Evolutionary conservation across 2,888 invertebrate genomes (phyloP).

Genomic region (Himalopsyche japonica): DNA sequence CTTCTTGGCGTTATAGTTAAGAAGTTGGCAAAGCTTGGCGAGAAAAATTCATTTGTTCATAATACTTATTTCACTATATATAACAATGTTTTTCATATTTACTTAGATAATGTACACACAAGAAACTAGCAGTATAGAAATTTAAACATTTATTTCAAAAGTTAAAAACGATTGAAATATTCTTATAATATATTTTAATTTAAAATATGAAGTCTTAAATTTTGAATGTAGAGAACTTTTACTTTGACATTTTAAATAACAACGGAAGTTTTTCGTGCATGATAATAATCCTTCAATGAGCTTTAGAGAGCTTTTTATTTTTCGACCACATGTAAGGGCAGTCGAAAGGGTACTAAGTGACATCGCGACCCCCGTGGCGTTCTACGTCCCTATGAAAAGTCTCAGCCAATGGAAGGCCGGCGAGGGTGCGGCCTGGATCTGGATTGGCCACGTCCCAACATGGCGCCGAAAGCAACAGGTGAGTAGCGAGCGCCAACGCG

Average conservation of each 20-base stretch:
- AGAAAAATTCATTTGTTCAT: not conserved
- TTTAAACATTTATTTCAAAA: no score
- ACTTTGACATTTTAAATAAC: not conserved
- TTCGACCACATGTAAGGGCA: slow-evolving; percentile 33
- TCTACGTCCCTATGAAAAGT: slow-evolving; percentile 42
- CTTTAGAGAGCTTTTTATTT: not conserved
- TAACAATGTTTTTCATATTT: not conserved
- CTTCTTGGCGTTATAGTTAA: not conserved
- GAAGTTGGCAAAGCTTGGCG: not conserved
- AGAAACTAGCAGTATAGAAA: no score
- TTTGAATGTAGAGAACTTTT: not conserved
- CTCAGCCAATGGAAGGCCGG: slow-evolving; percentile 50
- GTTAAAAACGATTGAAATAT: no score
- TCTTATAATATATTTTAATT: no score
- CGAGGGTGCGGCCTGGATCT: slow-evolving; percentile 56
- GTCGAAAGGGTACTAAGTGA: slow-evolving; percentile 50
- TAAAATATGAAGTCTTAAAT: no score
- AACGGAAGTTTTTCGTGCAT: not conserved
- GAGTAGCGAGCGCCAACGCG: slow-evolving; percentile 43
- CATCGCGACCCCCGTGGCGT: slow-evolving; percentile 48
- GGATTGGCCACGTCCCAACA: slow-evolving; percentile 55
- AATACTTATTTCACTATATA: not conserved
- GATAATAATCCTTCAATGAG: not conserved
- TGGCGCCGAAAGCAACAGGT: slow-evolving; percentile 60
- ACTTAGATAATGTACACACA: not conserved